Base-by-base conservation (phyloP, 2,888 invertebrate species). In the Rhagonycha lutea region DNA sequence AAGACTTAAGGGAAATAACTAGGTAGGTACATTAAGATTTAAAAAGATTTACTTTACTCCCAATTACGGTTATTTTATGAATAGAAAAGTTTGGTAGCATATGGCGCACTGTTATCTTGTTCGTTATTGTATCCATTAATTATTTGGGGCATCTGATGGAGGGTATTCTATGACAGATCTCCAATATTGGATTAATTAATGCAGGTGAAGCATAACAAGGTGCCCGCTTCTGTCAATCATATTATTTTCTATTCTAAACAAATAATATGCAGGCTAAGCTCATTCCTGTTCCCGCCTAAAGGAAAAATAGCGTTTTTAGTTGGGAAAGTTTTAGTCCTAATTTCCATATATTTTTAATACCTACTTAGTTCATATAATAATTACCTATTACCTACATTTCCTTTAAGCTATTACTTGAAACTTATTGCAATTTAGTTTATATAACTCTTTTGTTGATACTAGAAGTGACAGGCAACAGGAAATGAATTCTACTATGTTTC, bases 101-200 rank as follows among this genome's bases (percentile, higher is more conserved):
- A 83, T 84, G 84, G 83, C 77, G 80, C 75, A 80, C 79, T 76
- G 75, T 72, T 74, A 75, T 75, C 75, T 80, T 74, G 78, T 79
- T 75, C 81, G 80, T 83, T 84, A 83, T 81, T 82, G 80, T 82
- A 81, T 79, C 83, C 83, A 85, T 85, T 85, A 85, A 85, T 85
- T 85, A 84, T 18, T 18, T 76, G 72, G 63, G 78, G 74, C 80
- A 81, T 81, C 82, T 84, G 85, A 85, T 84, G 83, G 83, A 84
- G 84, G 84, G 83, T 83, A 84, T 84, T 84, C 83, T 83, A 74
- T 83, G 84, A 84, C 84, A 82, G 82, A 77, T 81, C 81, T 81
- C 83, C 81, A 83, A 84, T 85, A 85, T 85, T 83, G 80, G 82
- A 82, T 84, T 84, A 84, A 84, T 84, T 84, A 85, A 84, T 83